Evolutionary conservation across 2,113 vertebrate genomes (phyloP), one percentile per base, ranked within the genome.

Genomic region (Terrapene triunguis): DNA sequence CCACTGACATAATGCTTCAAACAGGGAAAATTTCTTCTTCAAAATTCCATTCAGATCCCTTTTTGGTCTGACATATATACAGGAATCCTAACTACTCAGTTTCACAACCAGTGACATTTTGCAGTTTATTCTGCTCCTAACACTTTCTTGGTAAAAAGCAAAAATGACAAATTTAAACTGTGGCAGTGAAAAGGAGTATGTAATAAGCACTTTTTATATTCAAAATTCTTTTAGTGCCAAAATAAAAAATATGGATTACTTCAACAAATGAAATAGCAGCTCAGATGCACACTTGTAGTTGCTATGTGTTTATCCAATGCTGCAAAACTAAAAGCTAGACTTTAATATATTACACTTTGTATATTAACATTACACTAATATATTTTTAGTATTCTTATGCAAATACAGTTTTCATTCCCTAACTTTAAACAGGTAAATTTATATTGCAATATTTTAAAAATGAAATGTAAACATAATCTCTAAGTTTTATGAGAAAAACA

Each of bases 181-280:
- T 0, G 2, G 19, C 65, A 91, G 27, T 35, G 48, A 84, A 89
- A 27, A 82, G 29, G 29, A 44, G 9, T 91, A 89, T 81, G 82
- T 48, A 94, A 88, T 92, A 92, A 95, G 65, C 13, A 69, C 80
- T 69, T 82, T 90, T 94, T 93, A 85, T 44, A 53, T 79, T 81
- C 86, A 53, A 11, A 24, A 51, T 29, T 83, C 51, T 55, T 54
- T 89, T 94, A 84, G 88, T 84, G 72, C 50, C 65, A 44, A 84
- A 55, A 57, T 24, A 83, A 38, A 87, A 96, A 88, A 94, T 17
- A 89, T 5, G 19, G 62, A 74, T 35, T 85, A 42, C 62, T 94
- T 91, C 74, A 91, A 95, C 10, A 83, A 84, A 88, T 35, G 57
- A 78, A 65, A 57, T 10, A 94, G 53, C 8, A 83, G 27, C 24